Percentiles rank a stretch among this genome's conserved stretches.
phyloP scores from a whole-genome alignment of 2,797 vertebrate genomes.

The Anisognathus igniventris region DNA sequence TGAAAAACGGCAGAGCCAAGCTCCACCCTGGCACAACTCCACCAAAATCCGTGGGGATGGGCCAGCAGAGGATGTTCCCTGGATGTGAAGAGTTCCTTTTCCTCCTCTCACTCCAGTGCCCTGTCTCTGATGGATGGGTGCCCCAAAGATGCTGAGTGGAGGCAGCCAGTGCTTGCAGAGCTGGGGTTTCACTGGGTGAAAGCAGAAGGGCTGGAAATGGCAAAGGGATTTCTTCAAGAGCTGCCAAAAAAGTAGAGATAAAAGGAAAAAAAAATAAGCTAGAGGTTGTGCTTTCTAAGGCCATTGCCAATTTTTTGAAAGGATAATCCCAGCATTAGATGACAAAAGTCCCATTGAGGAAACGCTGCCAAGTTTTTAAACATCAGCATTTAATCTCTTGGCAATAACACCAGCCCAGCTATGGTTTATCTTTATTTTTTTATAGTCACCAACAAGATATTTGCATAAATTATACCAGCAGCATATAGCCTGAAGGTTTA shows the following conservation, averaged over 20 bases:
- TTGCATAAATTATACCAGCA: background rate
- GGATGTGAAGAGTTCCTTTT: background rate
- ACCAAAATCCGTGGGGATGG: background rate
- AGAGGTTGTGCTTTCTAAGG: background rate
- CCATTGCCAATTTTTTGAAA: conserved; percentile 38
- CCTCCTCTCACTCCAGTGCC: background rate
- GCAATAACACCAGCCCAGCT: background rate
- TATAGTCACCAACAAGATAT: background rate
- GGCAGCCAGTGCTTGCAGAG: conserved; percentile 5
- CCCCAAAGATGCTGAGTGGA: conserved; percentile 35
- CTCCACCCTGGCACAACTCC: background rate
- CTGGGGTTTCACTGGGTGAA: conserved; percentile 15
- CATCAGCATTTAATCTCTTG: conserved; percentile 33
- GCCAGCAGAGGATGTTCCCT: conserved; percentile 27
- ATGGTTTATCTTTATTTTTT: background rate
- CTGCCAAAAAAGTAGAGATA: background rate
- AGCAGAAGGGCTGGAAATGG: conserved; percentile 50
- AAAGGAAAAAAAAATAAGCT: background rate
- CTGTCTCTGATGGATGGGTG: conserved; percentile 1
- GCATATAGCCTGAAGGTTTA: background rate
- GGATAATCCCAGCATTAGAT: conserved; percentile 45
- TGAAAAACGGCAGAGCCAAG: background rate
- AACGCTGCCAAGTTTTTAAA: background rate
- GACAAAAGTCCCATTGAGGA: conserved; percentile 6
- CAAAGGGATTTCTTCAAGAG: conserved; percentile 34